Conservation (phyloP, 30 jellyfish, hydroid and myxozoan genomes). For the Cassiopea xamachana region DNA sequence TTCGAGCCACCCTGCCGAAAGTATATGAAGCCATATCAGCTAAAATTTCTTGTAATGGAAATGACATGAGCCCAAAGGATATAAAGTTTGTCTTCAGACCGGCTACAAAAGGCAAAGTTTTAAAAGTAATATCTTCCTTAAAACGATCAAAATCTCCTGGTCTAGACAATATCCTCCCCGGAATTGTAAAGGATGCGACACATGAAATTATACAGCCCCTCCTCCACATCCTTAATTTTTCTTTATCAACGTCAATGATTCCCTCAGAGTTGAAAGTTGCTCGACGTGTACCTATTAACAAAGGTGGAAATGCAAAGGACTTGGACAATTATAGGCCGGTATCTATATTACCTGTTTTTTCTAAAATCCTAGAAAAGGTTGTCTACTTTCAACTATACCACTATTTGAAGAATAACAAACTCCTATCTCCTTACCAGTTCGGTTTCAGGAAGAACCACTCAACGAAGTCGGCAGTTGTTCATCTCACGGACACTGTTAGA, state of each 20-base stretch:
- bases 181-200: constrained; percentile 53
- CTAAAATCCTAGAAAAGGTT: constrained; percentile 41
- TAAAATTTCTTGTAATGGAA: background rate
- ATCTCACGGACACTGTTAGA: constrained; percentile 20
- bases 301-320: constrained; percentile 1
- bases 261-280: constrained; percentile 34
- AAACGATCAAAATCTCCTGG: constrained; percentile 59
- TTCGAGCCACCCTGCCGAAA: background rate
- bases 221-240: constrained; percentile 27
- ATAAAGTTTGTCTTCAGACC: constrained; percentile 29
- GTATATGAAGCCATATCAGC: constrained; percentile 1
- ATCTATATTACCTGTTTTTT: constrained; percentile 44
- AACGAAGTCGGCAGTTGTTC: constrained; percentile 24
- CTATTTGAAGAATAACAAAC: constrained; percentile 28
- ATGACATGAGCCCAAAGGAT: background rate
- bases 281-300: constrained; percentile 26
- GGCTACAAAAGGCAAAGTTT: constrained; percentile 32
- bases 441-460: constrained; percentile 47
- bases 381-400: constrained; percentile 27
- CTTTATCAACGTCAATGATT: constrained; percentile 24
- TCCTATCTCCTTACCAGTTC: constrained; percentile 30
- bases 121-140: constrained; percentile 16
- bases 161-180: constrained; percentile 37
- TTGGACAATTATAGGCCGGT: constrained; percentile 46
- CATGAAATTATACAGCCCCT: constrained; percentile 44